Conservation (phyloP, 2,113 vertebrate genomes). For the Prionailurus bengalensis region DNA sequence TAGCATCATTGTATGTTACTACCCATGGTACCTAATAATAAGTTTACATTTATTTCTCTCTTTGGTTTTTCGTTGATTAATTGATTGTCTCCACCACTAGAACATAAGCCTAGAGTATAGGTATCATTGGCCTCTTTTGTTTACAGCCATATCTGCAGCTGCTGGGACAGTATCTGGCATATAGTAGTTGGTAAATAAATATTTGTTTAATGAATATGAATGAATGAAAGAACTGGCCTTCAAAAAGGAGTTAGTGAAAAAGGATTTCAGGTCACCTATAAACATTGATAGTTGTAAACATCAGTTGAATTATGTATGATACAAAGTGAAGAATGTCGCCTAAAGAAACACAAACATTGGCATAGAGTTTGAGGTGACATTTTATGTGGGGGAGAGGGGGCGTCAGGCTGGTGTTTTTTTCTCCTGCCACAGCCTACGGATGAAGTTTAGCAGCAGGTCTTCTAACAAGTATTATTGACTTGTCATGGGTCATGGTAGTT, state of each 20-base stretch:
- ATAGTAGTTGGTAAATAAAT: constrained; percentile 1
- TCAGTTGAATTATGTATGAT: background rate
- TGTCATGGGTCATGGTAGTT: background rate
- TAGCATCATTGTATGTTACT: background rate
- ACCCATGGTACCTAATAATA: background rate
- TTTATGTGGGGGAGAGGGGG: background rate
- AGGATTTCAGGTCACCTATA: background rate
- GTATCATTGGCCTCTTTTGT: background rate
- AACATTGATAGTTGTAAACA: background rate
- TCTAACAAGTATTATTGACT: background rate
- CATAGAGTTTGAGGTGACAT: background rate
- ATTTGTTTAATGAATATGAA: background rate
- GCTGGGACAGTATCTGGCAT: background rate
- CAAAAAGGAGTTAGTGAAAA: constrained; percentile 4
- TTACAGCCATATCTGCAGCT: background rate
- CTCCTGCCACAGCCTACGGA: background rate
- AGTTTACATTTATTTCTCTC: background rate
- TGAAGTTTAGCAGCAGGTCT: background rate
- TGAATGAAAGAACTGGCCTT: background rate
- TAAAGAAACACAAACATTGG: background rate
- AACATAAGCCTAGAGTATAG: background rate
- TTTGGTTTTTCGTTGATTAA: background rate
- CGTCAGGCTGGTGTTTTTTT: background rate
- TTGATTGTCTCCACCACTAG: background rate
- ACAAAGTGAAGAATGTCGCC: background rate